Conservation (phyloP, 2,888 invertebrate species). For the Drosophila meridiana region DNA sequence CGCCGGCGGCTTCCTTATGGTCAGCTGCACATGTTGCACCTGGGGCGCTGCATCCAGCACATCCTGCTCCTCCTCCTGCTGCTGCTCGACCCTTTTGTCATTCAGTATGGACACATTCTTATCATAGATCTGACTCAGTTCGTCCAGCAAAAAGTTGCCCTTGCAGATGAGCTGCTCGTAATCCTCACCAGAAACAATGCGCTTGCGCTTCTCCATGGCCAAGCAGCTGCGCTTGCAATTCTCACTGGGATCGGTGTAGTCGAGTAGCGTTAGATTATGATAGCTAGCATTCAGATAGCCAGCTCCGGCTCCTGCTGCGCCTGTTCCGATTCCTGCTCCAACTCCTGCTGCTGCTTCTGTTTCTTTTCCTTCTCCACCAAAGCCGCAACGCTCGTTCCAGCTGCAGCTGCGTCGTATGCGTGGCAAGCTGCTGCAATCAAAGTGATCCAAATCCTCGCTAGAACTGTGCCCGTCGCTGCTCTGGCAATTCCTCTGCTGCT, state of each 20-base stretch:
- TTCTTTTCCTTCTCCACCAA: constrained; percentile 10
- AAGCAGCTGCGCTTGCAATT: constrained; percentile 50
- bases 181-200: constrained; percentile 51
- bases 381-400: constrained; percentile 73
- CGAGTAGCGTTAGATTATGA: constrained; percentile 87
- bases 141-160: constrained; percentile 85
- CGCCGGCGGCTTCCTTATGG: constrained; percentile 77
- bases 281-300: constrained; percentile 87
- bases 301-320: constrained; percentile 21
- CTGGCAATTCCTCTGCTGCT: constrained; percentile 32
- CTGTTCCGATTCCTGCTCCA: not conserved
- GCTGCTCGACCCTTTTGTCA: constrained; percentile 82
- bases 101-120: constrained; percentile 87
- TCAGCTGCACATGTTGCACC: constrained; percentile 80
- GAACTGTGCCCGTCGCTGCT: constrained; percentile 49
- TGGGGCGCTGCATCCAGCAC: constrained; percentile 34
- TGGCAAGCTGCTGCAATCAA: constrained; percentile 49
- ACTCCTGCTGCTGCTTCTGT: not conserved
- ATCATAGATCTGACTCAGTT: constrained; percentile 86
- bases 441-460: constrained; percentile 63
- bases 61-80: constrained; percentile 8
- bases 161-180: constrained; percentile 81
- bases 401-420: constrained; percentile 77
- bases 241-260: constrained; percentile 85
- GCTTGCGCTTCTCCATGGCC: constrained; percentile 61